Evolutionary conservation across 2,797 vertebrate species (phyloP), one percentile per base, ranked within the genome.

Genomic region (Calcarius lapponicus): DNA sequence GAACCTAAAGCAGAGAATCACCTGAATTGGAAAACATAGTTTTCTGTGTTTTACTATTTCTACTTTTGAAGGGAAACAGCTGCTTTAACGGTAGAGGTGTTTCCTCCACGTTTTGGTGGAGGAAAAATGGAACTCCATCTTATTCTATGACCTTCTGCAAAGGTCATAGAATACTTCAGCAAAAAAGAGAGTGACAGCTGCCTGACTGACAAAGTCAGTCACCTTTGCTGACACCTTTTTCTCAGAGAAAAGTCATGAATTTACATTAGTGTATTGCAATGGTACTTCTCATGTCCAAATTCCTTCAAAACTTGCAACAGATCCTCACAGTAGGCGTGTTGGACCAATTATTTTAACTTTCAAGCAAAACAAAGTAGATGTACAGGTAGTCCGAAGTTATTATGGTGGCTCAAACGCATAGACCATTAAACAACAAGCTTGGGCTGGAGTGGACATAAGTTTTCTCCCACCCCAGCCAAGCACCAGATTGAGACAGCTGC

Each of bases 361-460:
- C 26, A 48, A 26, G 31, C 7, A 38, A 42, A 74, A 48, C 0
- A 0, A 15, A 28, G 6, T 0, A 34, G 7, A 48, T 15, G 57
- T 10, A 18, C 1, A 50, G 4, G 8, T 9, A 45, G 25, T 7
- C 9, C 17, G 21, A 65, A 32, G 14, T 32, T 12, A 13, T 1
- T 6, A 24, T 2, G 24, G 16, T 10, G 13, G 11, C 21, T 43
- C 26, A 18, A 42, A 38, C 9, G 16, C 31, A 78, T 15, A 42
- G 22, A 11, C 10, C 0, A 0, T 6, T 8, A 17, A 29, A 36
- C 0, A 4, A 9, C 6, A 6, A 6, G 14, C 2, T 20, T 4
- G 8, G 26, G 16, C 10, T 22, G 17, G 10, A 25, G 13, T 1
- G 8, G 14, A 40, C 8, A 1, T 0, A 10, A 48, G 28, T 31